Evolutionary conservation across 2,113 vertebrate genomes (phyloP).

Genomic region (Planiliza haematocheilus): DNA sequence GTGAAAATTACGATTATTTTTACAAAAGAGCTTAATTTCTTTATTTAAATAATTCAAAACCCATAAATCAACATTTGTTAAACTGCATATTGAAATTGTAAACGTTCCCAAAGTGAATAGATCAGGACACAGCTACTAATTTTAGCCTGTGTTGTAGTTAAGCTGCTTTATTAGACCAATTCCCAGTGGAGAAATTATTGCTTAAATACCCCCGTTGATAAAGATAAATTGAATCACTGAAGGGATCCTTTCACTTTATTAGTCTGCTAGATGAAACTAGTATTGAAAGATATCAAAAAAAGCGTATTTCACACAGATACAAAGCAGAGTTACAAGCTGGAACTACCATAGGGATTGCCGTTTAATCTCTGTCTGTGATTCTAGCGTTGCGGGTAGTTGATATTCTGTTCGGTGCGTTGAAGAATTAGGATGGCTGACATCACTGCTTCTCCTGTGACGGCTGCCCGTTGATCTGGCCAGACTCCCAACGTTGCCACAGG

Average conservation of each 20-base stretch:
- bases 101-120: background rate
- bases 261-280: slow-evolving; percentile 11
- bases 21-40: too few species aligned
- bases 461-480: slow-evolving; percentile 69
- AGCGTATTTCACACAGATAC: slow-evolving; percentile 20
- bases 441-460: slow-evolving; percentile 55
- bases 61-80: background rate
- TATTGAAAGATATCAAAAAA: slow-evolving; percentile 19
- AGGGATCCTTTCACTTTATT: slow-evolving; percentile 24
- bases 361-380: background rate
- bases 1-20: too few species aligned
- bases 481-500: slow-evolving; percentile 81
- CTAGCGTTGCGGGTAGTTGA: background rate
- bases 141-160: too few species aligned
- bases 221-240: background rate
- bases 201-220: background rate
- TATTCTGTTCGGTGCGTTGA: slow-evolving; percentile 3
- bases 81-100: background rate
- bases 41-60: too few species aligned
- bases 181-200: background rate
- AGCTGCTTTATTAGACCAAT: too few species aligned
- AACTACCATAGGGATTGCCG: slow-evolving; percentile 13
- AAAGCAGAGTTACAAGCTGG: slow-evolving; percentile 20
- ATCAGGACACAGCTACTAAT: background rate
- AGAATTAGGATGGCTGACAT: background rate